Evolutionary conservation across 2,113 vertebrate genomes (phyloP), one percentile per base, ranked within the genome.

Genomic region (Anser brachyrhynchus): DNA sequence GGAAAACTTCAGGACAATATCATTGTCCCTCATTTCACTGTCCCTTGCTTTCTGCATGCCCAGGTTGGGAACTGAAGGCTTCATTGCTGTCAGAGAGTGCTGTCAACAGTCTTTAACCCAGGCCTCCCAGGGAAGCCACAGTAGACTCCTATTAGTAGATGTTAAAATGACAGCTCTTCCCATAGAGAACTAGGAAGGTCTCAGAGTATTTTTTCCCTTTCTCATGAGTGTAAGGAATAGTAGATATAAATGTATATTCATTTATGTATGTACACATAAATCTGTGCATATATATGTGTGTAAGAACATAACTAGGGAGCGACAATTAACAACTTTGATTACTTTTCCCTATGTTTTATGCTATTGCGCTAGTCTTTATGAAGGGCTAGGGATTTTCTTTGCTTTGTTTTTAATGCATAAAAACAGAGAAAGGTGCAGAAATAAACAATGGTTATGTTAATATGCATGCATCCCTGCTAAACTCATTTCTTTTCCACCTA

Each of bases 1-100:
- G 28, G n/a, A 84, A 83, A 91, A 16, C 13, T 75, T 81, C 43
- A 73, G 18, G 29, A 37, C 12, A 41, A 12, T 46, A 69, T 31
- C 0, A 2, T 4, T 22, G 11, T 25, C 8, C 11, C 20, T 91
- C 6, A 5, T 78, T 82, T 19, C 7, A 21, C 4, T 14, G 13
- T 73, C 4, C 9, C 31, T 76, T 76, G 23, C 52, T 13, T 89
- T 92, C 37, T 44, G 8, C 31, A 51, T 49, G 5, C 13, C 14
- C 10, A 43, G 13, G 3, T 10, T 79, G 39, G 29, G 35, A 75
- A 84, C 0, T 10, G 23, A 91, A 37, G 61, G 20, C 13, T 62
- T 77, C 33, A 49, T 21, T 44, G 54, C 9, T 19, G 41, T 35
- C 28, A 90, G 25, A 55, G 33, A 82, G 26, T 35, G 35, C 7